phyloP scores from a whole-genome alignment of 2,888 invertebrate species.

The Bellardia pandia region DNA sequence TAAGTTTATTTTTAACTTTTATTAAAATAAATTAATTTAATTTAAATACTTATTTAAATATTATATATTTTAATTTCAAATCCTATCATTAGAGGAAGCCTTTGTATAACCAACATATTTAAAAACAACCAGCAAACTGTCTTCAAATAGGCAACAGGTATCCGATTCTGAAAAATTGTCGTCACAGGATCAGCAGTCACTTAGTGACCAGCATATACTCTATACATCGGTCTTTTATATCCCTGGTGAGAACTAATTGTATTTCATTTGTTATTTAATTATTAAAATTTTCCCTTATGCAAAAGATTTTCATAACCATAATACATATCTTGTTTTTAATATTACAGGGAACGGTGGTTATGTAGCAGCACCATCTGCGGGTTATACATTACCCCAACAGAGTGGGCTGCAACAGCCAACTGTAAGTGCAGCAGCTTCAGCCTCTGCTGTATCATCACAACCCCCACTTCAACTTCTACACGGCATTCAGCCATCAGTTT shows the following conservation, averaged over 20 bases:
- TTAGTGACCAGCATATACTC: conserved; percentile 55
- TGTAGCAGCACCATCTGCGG: conserved; percentile 83
- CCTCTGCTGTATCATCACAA: conserved; percentile 50
- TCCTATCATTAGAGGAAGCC: conserved; percentile 8
- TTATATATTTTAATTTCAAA: conserved; percentile 15
- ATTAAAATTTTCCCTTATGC: neutral
- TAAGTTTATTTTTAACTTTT: too few species aligned
- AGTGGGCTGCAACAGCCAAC: conserved; percentile 75
- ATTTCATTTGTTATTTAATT: neutral
- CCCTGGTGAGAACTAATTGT: conserved; percentile 50
- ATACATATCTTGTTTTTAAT: conserved; percentile 21
- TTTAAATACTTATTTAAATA: neutral
- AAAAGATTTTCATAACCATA: neutral
- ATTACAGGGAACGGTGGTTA: conserved; percentile 80
- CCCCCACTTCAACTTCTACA: conserved; percentile 78
- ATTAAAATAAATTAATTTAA: too few species aligned
- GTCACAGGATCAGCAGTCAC: conserved; percentile 40
- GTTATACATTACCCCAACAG: conserved; percentile 80
- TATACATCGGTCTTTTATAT: conserved; percentile 70
- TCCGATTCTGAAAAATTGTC: conserved; percentile 54
- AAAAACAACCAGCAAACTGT: conserved; percentile 64
- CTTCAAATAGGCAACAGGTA: conserved; percentile 63
- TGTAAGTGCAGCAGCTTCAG: conserved; percentile 43
- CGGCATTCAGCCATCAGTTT: conserved; percentile 81
- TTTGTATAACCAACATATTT: conserved; percentile 50